Conservation (phyloP, 2,797 vertebrate species). For the Argentina silus region DNA sequence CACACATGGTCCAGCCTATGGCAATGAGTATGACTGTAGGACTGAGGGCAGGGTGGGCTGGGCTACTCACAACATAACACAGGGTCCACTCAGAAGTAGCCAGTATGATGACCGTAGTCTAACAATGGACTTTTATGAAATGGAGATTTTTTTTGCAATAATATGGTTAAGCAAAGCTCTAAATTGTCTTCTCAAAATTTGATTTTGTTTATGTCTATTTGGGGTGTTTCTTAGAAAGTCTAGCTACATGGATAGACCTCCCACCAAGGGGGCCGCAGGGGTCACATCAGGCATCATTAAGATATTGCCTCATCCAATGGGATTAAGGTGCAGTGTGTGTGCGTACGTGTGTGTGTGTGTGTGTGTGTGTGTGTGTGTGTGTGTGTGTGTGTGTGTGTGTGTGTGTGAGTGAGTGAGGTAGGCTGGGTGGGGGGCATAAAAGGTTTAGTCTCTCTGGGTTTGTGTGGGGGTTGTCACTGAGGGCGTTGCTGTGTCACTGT, state of each 20-base stretch:
- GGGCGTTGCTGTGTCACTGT: constrained; percentile 45
- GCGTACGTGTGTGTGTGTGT: constrained; percentile 37
- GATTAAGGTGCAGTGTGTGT: constrained; percentile 68
- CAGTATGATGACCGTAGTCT: too few species aligned
- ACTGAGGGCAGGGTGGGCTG: too few species aligned
- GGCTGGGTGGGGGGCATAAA: constrained; percentile 59
- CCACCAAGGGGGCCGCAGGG: constrained; percentile 46
- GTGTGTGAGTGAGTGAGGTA: not conserved
- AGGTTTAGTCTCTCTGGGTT: constrained; percentile 71
- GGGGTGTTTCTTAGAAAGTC: too few species aligned
- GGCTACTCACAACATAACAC: too few species aligned
- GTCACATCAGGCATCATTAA: constrained; percentile 76
- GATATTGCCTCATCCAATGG: constrained; percentile 79
- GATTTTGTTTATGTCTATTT: too few species aligned
- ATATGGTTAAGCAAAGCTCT: too few species aligned
- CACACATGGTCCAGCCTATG: not conserved
- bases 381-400: constrained; percentile 15
- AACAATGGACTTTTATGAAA: too few species aligned
- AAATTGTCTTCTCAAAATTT: too few species aligned
- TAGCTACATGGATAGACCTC: not conserved
- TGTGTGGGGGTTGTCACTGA: constrained; percentile 56
- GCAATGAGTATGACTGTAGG: too few species aligned
- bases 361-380: constrained; percentile 18
- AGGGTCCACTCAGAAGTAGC: too few species aligned
- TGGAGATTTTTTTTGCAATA: too few species aligned